A percentile compares a stretch with the other conserved stretches of the same genome.
phyloP scores from a whole-genome alignment of 2,113 vertebrate genomes.

The Bungarus multicinctus region DNA sequence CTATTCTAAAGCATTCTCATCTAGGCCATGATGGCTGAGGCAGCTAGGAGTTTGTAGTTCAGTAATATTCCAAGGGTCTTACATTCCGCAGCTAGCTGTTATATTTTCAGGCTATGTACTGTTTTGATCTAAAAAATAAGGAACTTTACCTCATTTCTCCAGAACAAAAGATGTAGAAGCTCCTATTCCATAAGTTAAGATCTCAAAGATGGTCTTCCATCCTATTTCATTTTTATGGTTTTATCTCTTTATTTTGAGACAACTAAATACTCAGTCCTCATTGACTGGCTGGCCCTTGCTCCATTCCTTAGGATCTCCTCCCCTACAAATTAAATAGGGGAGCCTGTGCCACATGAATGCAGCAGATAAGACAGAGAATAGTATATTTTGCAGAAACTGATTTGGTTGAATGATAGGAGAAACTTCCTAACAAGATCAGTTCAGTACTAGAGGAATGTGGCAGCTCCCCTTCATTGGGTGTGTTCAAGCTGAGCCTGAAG shows the following conservation, averaged over 20 bases:
- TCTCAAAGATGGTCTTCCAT: neutral
- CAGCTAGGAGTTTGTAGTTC: neutral
- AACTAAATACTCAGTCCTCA: neutral
- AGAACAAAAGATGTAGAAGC: neutral
- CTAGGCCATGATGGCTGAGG: neutral
- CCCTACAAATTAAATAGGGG: neutral
- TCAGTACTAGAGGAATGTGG: neutral
- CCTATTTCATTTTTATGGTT: neutral
- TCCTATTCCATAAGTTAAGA: neutral
- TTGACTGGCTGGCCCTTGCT: neutral
- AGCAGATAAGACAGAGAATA: neutral
- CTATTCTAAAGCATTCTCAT: neutral
- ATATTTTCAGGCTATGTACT: neutral
- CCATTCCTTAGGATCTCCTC: neutral
- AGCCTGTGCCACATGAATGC: neutral
- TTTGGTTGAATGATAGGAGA: neutral
- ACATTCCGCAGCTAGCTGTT: neutral
- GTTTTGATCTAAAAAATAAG: neutral
- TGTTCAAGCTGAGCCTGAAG: neutral
- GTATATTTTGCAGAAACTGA: neutral
- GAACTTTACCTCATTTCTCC: neutral
- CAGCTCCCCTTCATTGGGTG: neutral
- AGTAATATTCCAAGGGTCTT: neutral
- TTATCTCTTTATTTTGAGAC: neutral
- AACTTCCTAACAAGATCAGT: neutral